phyloP scores from a whole-genome alignment of 2,113 vertebrate genomes.

The Gasterosteus nipponicus region DNA sequence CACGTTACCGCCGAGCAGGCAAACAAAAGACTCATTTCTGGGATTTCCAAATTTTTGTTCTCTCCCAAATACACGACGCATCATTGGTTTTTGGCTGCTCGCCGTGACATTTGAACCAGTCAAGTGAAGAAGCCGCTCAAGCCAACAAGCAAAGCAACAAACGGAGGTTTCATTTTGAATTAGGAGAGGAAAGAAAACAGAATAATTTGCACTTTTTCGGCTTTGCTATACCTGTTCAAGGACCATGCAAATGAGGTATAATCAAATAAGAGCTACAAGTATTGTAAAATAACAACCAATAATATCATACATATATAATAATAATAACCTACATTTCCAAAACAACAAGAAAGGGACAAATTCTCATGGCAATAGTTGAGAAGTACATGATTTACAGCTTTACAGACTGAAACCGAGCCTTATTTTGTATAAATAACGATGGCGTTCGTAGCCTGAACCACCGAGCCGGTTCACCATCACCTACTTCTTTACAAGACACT shows the following conservation, averaged over 20 bases:
- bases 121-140: background rate
- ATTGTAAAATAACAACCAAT: too few relatives aligned
- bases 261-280: too few relatives aligned
- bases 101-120: background rate
- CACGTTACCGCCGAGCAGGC: constrained; percentile 23
- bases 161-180: too few relatives aligned
- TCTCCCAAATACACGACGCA: background rate
- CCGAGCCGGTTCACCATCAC: background rate
- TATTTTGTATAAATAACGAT: background rate
- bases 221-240: constrained; percentile 1
- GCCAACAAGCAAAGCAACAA: background rate
- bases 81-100: background rate
- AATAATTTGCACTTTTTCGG: background rate
- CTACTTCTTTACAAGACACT: background rate
- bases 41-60: constrained; percentile 12
- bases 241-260: background rate
- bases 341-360: background rate
- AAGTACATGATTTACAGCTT: background rate
- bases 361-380: background rate
- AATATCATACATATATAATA: too few relatives aligned
- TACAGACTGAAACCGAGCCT: background rate
- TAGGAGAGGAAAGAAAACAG: background rate
- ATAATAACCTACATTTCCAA: too few relatives aligned
- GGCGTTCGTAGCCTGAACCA: background rate
- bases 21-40: background rate